Percentiles rank a stretch among this genome's conserved stretches.
These are phyloP conservation scores for Hemicordylus capensis DNA, from an alignment of 2,113 vertebrate genomes.

Conservation along the genomic window DNA sequence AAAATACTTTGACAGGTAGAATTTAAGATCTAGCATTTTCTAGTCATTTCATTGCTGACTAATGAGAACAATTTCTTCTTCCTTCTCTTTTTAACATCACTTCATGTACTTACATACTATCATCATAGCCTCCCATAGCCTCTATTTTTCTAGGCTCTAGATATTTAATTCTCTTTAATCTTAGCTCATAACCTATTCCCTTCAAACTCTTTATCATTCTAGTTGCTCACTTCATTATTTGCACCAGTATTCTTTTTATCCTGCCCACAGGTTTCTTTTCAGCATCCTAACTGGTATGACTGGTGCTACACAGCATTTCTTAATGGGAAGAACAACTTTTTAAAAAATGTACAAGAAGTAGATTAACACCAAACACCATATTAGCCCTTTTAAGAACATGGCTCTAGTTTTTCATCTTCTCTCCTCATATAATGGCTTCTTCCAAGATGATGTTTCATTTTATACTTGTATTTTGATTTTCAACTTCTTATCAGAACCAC, in stretches of 20 bases:
- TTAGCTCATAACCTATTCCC: constrained; percentile 63
- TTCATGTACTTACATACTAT: constrained; percentile 70
- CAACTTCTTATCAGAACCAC: constrained; percentile 60
- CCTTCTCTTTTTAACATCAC: constrained; percentile 71
- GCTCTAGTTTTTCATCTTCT: constrained; percentile 59
- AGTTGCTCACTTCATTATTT: constrained; percentile 48
- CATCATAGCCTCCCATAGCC: constrained; percentile 62
- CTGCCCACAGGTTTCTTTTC: constrained; percentile 54
- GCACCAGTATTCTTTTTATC: constrained; percentile 47
- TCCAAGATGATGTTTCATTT: constrained; percentile 59
- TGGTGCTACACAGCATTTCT: constrained; percentile 45
- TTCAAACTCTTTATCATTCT: constrained; percentile 49
- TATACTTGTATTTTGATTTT: constrained; percentile 65
- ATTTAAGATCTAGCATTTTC: constrained; percentile 68
- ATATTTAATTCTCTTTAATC: constrained; percentile 65
- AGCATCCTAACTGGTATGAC: constrained; percentile 54
- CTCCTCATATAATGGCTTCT: constrained; percentile 55
- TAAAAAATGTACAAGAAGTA: constrained; percentile 33
- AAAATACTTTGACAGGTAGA: constrained; percentile 47
- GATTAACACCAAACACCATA: background rate
- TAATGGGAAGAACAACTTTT: constrained; percentile 44
- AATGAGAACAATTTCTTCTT: constrained; percentile 71
- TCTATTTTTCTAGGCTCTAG: constrained; percentile 52
- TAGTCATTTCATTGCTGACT: constrained; percentile 66
- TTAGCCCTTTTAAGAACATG: background rate